These are phyloP conservation scores for Eupithecia inturbata DNA, from an alignment of 2,888 invertebrate genomes.

Conservation along the genomic window DNA sequence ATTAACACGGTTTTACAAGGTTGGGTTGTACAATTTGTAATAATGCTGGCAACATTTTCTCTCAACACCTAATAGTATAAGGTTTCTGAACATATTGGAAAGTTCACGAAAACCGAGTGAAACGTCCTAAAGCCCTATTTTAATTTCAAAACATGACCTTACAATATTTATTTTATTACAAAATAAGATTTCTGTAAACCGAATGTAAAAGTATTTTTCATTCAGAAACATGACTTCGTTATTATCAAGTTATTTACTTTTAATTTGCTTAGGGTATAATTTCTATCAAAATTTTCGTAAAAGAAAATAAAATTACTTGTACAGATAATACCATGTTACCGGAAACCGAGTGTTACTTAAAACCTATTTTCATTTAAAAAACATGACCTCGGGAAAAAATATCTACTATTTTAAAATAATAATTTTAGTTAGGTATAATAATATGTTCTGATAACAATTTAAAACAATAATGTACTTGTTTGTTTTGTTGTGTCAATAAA, in stretches of 20 bases:
- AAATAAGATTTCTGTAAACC: neutral
- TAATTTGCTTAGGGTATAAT: neutral
- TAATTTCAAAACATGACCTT: too few relatives aligned
- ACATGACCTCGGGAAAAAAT: neutral
- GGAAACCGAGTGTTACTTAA: neutral
- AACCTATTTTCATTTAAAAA: neutral
- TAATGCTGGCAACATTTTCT: conserved; percentile 2
- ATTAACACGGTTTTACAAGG: conserved; percentile 8
- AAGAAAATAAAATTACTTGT: neutral
- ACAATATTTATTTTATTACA: neutral
- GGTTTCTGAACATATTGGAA: neutral
- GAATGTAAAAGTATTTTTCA: neutral
- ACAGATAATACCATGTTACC: neutral
- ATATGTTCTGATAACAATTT: conserved; percentile 2
- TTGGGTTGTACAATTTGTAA: conserved; percentile 1
- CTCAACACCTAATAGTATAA: neutral
- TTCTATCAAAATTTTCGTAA: neutral
- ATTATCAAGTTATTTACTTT: neutral
- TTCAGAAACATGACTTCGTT: neutral
- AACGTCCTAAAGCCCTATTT: neutral
- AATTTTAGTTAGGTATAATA: neutral
- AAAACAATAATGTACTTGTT: conserved; percentile 31
- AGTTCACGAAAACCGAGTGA: neutral
- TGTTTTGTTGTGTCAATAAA: conserved; percentile 30
- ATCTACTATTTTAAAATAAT: neutral